Evolutionary conservation across 2,113 vertebrate genomes (phyloP), one percentile per base, ranked within the genome.

Genomic region (Leptocoma aspasia): DNA sequence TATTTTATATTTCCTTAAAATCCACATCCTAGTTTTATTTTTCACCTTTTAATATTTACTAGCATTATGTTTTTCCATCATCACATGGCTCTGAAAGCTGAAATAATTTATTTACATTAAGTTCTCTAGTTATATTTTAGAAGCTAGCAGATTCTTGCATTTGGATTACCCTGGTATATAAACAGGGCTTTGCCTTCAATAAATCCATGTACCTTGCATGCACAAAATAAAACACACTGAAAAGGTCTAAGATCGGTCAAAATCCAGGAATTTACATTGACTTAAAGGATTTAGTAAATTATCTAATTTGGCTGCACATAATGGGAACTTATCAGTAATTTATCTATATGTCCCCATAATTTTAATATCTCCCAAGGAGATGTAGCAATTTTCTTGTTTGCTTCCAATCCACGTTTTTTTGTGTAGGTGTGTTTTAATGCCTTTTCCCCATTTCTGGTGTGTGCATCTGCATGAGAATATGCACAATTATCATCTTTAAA

Each of bases 371-470:
- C 60, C 82, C 44, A 68, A 66, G 82, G 72, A 94, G 26, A 90
- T 42, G 23, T 17, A 81, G 77, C 64, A 92, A 95, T 97, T 94
- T 94, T 92, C 81, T 60, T 97, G 83, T 96, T 95, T 97, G 69
- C 89, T 94, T 94, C 77, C 41, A 88, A 69, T 69, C 64, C 65
- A 90, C 56, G 3, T 56, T 61, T 91, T 96, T 95, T 78, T 35
- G 90, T 92, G 95, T 95, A 95, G 95, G 95, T 95, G 95, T 95
- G 31, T 94, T 96, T 95, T 96, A 96, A 91, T 94, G 89, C 53
- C 56, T 94, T 93, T 86, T 23, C 49, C 54, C 44, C 89, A 72
- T 72, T 95, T 91, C 81, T 95, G 49, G 49, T 72, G 44, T 61
- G 69, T 45, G 1, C 81, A 95, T 91, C 91, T 97, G 91, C 93